These are phyloP conservation scores for Apeltes quadracus DNA, from an alignment of 2,113 vertebrate species.

Conservation along the genomic window DNA sequence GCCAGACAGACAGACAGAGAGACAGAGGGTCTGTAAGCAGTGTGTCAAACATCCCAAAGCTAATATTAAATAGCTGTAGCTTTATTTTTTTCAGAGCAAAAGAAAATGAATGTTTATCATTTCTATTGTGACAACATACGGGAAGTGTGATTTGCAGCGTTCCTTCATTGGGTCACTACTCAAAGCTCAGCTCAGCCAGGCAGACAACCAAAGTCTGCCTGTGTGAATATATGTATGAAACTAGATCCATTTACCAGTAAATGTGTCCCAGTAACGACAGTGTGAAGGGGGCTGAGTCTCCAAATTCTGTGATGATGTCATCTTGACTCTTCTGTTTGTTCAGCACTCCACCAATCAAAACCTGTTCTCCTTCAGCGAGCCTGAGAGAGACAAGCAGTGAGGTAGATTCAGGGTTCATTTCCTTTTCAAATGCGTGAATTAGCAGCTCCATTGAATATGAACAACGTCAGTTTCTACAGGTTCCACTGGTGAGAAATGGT, in stretches of 20 bases:
- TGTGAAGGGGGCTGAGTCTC: conserved; percentile 96
- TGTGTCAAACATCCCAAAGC: background rate
- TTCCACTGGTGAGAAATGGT: background rate
- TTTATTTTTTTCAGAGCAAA: too few relatives aligned
- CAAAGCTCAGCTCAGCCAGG: too few relatives aligned
- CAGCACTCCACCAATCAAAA: conserved; percentile 95
- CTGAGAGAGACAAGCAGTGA: conserved; percentile 70
- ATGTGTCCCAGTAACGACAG: conserved; percentile 96
- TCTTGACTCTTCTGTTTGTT: conserved; percentile 99
- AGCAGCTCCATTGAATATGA: background rate
- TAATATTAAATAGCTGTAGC: too few relatives aligned
- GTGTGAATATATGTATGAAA: too few relatives aligned
- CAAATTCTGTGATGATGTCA: conserved; percentile 97
- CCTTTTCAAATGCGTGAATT: background rate
- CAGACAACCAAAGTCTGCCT: too few relatives aligned
- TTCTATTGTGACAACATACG: too few relatives aligned
- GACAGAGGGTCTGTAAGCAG: background rate
- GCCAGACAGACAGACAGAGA: conserved; percentile 17
- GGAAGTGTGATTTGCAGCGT: too few relatives aligned
- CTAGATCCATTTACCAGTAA: conserved; percentile 86
- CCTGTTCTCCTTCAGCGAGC: conserved; percentile 96
- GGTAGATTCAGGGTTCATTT: background rate
- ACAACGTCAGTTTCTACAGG: background rate
- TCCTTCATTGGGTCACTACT: too few relatives aligned
- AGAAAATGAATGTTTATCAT: background rate